Base-by-base conservation (phyloP, 2,797 vertebrate species). In the Chromis chromis region DNA sequence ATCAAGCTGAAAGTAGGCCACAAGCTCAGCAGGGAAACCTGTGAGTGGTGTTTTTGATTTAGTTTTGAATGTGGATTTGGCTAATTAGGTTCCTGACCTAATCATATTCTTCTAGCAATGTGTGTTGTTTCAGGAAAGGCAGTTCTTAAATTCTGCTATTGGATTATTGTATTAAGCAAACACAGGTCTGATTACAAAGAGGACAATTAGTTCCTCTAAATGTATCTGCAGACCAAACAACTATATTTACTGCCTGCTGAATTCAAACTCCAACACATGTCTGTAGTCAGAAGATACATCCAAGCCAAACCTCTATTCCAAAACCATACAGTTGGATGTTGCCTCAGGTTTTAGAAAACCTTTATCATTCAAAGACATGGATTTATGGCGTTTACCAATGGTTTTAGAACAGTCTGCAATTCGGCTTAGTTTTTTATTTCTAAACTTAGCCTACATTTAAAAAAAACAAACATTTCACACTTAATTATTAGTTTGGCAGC, bases 11-110 rank as follows among this genome's bases (percentile, higher is more conserved):
- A 57, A 40, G 28, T 17, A 40, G 52, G 44, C 25, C 36, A 56
- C 33, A 39, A n/a, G 24, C 27, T 72, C 22, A 36, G 7, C 58
- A 14, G 58, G 33, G 54, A 58, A 14, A 10, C 52, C 55, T 57
- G 58, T 72, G 67, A 68, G 66, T 53, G 70, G 28, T 39, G 25
- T 19, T 49, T 46, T n/a, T 46, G 17, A 42, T 42, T 42, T 42
- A 42, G 40, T 42, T 42, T 42, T 16, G 40, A 42, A 17, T 42
- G 16, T 42, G 5, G 5, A 42, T 42, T 42, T 16, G 14, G 40
- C 16, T 14, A 16, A 42, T 42, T 42, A 17, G 16, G 40, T 4
- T 42, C 4, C 14, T 42, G 14, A 16, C 4, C 3, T 42, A 42
- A 42, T 17, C 40, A 42, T 42, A 36, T 57, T 14, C 40, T 42